Evolutionary conservation across 92 coral and sea anemone species (phyloP).

Genomic region (Porites evermanni): DNA sequence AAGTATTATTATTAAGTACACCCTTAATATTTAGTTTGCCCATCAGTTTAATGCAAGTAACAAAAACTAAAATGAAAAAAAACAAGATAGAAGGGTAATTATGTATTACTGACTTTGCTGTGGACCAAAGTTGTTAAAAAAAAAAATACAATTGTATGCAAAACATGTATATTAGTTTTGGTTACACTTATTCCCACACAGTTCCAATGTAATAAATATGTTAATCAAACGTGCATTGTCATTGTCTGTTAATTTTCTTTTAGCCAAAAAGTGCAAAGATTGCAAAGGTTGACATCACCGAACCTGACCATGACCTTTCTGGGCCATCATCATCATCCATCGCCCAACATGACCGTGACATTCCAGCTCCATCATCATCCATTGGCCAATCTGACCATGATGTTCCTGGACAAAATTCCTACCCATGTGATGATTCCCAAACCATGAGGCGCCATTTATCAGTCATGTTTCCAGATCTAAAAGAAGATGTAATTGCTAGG

Average conservation of each 20-base stretch:
- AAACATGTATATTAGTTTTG: too few species aligned
- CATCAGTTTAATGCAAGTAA: too few species aligned
- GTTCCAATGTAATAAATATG: not conserved
- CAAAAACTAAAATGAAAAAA: too few species aligned
- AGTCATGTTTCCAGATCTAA: constrained; percentile 38
- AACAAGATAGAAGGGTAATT: too few species aligned
- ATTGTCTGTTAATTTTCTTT: not conserved
- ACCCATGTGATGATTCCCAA: constrained; percentile 13
- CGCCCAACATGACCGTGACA: not conserved
- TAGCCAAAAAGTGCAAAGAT: not conserved
- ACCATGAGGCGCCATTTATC: constrained; percentile 15
- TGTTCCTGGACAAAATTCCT: not conserved
- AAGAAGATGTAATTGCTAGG: constrained; percentile 17
- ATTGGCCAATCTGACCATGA: not conserved
- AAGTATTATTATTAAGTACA: too few species aligned
- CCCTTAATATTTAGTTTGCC: too few species aligned
- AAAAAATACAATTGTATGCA: too few species aligned
- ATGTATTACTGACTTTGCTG: too few species aligned
- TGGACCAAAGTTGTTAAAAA: too few species aligned
- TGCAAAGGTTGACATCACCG: not conserved
- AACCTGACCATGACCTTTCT: constrained; percentile 20
- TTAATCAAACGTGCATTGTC: not conserved
- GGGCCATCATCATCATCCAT: constrained; percentile 16
- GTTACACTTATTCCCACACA: too few species aligned
- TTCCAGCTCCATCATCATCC: not conserved